These are phyloP conservation scores for Terebella lapidaria DNA, from an alignment of 2,888 invertebrate genomes.

Conservation along the genomic window DNA sequence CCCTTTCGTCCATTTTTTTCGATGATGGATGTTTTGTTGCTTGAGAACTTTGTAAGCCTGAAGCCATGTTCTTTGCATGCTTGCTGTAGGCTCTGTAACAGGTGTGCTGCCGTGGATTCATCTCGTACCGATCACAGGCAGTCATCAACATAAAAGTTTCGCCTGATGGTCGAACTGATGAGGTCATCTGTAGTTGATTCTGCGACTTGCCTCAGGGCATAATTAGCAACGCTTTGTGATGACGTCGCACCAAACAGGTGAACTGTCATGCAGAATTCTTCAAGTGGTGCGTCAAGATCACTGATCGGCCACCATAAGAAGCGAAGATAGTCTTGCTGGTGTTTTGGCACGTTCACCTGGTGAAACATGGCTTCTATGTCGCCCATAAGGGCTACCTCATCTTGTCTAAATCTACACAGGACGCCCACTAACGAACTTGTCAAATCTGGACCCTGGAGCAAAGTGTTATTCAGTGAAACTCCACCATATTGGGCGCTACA, in stretches of 20 bases:
- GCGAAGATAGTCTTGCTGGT: too few relatives aligned
- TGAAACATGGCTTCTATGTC: too few relatives aligned
- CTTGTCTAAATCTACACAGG: background rate
- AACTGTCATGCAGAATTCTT: too few relatives aligned
- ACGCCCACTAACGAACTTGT: background rate
- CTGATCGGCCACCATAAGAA: too few relatives aligned
- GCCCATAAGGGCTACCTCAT: background rate
- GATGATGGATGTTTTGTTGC: background rate
- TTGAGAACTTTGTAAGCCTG: background rate
- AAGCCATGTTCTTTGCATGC: background rate
- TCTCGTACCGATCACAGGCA: background rate
- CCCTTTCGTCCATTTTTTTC: background rate
- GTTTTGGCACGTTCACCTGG: too few relatives aligned
- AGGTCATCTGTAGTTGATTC: background rate
- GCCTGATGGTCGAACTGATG: background rate
- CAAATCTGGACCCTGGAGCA: constrained; percentile 2
- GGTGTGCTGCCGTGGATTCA: background rate
- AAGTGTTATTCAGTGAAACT: background rate
- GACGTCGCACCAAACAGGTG: background rate
- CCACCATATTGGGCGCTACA: background rate
- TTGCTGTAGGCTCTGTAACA: background rate
- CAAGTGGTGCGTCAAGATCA: too few relatives aligned
- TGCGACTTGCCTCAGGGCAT: background rate
- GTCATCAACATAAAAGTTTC: constrained; percentile 3
- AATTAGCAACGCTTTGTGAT: background rate